These are phyloP conservation scores for Eristalinus aeneus DNA, from an alignment of 2,888 invertebrate genomes.

Conservation along the genomic window DNA sequence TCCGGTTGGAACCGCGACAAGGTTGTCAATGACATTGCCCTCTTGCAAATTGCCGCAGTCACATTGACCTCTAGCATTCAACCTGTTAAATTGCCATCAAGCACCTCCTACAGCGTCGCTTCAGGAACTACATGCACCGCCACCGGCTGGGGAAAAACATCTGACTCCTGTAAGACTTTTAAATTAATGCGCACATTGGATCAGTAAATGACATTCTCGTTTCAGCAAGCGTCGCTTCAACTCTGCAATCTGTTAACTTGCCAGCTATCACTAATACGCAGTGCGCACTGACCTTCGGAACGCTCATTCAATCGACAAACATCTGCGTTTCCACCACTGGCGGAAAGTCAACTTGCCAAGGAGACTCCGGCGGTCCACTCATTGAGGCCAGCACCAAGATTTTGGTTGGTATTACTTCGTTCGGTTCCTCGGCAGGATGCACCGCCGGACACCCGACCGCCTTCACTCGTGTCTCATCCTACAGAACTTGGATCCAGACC, in stretches of 20 bases:
- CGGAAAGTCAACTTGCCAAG: constrained; percentile 57
- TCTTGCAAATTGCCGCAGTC: background rate
- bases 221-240: too few species aligned
- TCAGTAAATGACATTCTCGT: too few species aligned
- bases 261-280: constrained; percentile 72
- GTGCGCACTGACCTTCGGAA: constrained; percentile 72
- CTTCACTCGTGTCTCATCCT: constrained; percentile 77
- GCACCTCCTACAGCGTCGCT: background rate
- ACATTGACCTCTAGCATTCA: background rate
- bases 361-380: constrained; percentile 48
- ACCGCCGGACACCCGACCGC: constrained; percentile 77
- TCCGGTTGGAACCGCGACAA: background rate
- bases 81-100: constrained; percentile 13
- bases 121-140: background rate
- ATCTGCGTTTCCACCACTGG: constrained; percentile 58
- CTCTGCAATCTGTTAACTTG: constrained; percentile 40
- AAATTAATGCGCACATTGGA: background rate
- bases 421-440: constrained; percentile 76
- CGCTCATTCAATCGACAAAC: constrained; percentile 71
- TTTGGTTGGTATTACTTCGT: constrained; percentile 78
- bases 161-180: constrained; percentile 19
- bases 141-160: constrained; percentile 49
- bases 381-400: background rate
- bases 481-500: constrained; percentile 76
- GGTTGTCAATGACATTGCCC: background rate